These are phyloP conservation scores for Phocoena phocoena DNA, from an alignment of 2,113 vertebrate species.

Conservation along the genomic window DNA sequence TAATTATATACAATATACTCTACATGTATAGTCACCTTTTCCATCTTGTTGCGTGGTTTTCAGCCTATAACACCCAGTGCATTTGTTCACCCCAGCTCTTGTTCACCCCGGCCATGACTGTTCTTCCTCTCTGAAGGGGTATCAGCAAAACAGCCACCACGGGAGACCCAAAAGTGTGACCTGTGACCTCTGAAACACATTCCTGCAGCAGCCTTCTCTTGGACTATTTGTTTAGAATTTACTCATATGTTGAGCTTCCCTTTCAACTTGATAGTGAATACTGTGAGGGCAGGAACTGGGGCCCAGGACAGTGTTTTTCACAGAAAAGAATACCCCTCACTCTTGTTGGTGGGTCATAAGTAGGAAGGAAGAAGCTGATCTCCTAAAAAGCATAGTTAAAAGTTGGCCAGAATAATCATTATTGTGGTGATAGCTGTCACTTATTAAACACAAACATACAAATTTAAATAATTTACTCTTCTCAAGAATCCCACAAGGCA, in stretches of 20 bases:
- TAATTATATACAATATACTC: neutral
- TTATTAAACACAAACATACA: neutral
- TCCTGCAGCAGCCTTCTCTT: neutral
- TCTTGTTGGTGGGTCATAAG: neutral
- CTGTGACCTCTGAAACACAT: neutral
- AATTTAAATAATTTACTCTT: neutral
- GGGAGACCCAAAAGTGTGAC: neutral
- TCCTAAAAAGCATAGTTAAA: neutral
- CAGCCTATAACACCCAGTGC: neutral
- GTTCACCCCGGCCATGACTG: neutral
- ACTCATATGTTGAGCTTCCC: neutral
- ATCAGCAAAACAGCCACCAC: neutral
- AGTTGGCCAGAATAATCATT: neutral
- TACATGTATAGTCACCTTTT: neutral
- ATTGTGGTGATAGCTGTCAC: neutral
- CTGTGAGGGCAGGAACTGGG: no score
- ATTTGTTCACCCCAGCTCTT: neutral
- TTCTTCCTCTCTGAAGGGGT: neutral
- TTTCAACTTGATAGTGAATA: neutral
- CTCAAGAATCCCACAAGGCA: neutral
- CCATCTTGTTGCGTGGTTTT: rapidly evolving
- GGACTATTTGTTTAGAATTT: neutral
- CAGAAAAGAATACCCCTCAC: neutral
- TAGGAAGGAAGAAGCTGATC: neutral
- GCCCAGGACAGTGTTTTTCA: neutral